Evolutionary conservation across 2,113 vertebrate species (phyloP).

Genomic region (Poeciliopsis turrubarensis): DNA sequence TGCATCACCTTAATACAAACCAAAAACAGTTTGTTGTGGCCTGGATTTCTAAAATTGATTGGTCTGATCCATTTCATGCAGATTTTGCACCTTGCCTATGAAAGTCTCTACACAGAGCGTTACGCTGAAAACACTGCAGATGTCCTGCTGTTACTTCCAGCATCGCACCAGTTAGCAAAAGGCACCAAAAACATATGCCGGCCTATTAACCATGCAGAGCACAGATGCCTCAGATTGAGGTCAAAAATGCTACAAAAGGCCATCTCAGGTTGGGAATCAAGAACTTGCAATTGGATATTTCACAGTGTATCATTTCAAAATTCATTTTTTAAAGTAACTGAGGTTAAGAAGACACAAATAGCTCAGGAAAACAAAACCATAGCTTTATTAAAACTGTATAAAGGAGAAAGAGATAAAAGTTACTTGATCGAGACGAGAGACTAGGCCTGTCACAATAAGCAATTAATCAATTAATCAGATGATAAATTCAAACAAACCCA

Average conservation of each 20-base stretch:
- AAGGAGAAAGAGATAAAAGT: neutral
- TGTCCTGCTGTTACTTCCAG: conserved; percentile 92
- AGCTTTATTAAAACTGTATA: neutral
- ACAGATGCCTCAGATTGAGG: conserved; percentile 24
- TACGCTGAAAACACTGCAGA: conserved; percentile 74
- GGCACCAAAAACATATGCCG: conserved; percentile 44
- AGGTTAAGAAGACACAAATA: neutral
- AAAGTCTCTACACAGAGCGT: conserved; percentile 61
- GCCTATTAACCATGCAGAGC: conserved; percentile 42
- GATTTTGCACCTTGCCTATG: conserved; percentile 46
- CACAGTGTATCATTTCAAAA: neutral
- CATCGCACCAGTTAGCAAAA: conserved; percentile 88
- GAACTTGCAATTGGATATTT: conserved; percentile 2
- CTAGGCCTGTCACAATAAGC: no score
- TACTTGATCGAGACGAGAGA: neutral
- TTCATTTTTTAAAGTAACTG: neutral
- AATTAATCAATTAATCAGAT: no score
- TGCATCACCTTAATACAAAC: conserved; percentile 53
- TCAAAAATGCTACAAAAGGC: conserved; percentile 10
- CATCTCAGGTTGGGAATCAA: conserved; percentile 47
- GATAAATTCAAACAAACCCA: no score
- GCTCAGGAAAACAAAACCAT: neutral
- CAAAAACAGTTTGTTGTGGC: conserved; percentile 71
- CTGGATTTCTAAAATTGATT: conserved; percentile 60
- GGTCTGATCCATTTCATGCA: conserved; percentile 84